Evolutionary conservation across 2,113 vertebrate species (phyloP), one percentile per base, ranked within the genome.

Genomic region (Cygnus buccinator): DNA sequence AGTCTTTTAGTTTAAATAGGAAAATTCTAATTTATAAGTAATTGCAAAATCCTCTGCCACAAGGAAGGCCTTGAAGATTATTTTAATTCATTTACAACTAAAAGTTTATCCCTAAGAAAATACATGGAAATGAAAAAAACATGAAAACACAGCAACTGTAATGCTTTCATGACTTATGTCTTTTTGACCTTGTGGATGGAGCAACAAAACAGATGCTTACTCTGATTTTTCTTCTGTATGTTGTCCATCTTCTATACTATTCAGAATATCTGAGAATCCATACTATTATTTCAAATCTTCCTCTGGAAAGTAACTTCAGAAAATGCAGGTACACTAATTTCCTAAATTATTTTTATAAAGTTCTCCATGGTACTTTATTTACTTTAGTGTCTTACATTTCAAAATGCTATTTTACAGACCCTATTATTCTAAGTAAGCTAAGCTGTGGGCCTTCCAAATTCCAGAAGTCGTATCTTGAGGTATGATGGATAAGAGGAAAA

Each of bases 81-180:
- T 61, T 87, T 81, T 21, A 15, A 62, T 29, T 71, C 43, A 15
- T 35, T 90, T 33, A 82, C 52, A 78, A 59, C 8, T 3, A n/a
- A 62, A 37, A 67, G 23, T 2, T 31, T 8, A 63, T 20, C 57
- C 20, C n/a, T 83, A 48, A 68, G 23, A 93, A 66, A 90, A 62
- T 1, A 44, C 8, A 68, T 0, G 0, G 3, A 57, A 87, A 87
- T 6, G 28, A 29, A 77, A 76, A 70, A 86, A 63, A 9, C 5
- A 28, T 5, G 16, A 79, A 85, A 92, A 59, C 58, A 52, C 23
- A 52, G 55, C 0, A 0, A n/a, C 29, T 50, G 20, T 13, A 46
- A 48, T 31, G 31, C 25, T 20, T 29, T 65, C 0, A 0, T 20
- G 76, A 84, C 15, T 52, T 14, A 0, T 37, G 66, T 26, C 33